Evolutionary conservation across 1,140 invertebrate species (phyloP).

Genomic region (Cataglyphis hispanica): DNA sequence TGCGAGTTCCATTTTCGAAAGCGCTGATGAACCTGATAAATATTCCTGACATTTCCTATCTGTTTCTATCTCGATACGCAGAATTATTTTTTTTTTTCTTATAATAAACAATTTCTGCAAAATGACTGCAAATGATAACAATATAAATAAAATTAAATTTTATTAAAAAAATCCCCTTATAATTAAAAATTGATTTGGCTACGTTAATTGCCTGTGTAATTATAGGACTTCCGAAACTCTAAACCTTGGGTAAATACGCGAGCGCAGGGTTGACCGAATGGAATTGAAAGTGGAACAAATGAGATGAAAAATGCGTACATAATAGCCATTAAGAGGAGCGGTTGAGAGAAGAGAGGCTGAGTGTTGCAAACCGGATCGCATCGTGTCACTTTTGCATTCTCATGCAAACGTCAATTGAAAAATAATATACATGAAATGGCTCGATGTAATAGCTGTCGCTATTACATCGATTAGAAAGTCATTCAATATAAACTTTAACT

Average conservation of each 20-base stretch:
- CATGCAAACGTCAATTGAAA: slow-evolving; percentile 14
- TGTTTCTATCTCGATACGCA: not conserved
- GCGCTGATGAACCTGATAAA: not conserved
- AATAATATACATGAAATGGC: slow-evolving; percentile 10
- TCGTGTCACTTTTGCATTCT: not conserved
- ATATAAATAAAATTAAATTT: no score
- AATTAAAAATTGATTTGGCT: not conserved
- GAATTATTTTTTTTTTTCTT: not conserved
- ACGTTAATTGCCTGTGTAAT: not conserved
- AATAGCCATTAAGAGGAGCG: slow-evolving; percentile 23
- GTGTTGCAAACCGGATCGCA: slow-evolving; percentile 8
- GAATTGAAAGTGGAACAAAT: slow-evolving; percentile 5
- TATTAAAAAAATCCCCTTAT: not conserved
- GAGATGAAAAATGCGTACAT: not conserved
- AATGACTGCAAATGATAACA: not conserved
- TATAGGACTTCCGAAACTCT: not conserved
- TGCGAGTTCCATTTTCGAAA: not conserved
- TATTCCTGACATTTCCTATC: not conserved
- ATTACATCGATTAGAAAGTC: not conserved
- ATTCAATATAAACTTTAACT: not conserved
- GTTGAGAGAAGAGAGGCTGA: slow-evolving; percentile 23
- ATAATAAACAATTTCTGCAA: not conserved
- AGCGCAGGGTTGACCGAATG: not conserved
- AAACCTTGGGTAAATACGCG: not conserved
- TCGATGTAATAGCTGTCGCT: slow-evolving; percentile 19